Evolutionary conservation across 1,140 invertebrate species (phyloP), one percentile per base, ranked within the genome.

Genomic region (Ooceraea biroi): DNA sequence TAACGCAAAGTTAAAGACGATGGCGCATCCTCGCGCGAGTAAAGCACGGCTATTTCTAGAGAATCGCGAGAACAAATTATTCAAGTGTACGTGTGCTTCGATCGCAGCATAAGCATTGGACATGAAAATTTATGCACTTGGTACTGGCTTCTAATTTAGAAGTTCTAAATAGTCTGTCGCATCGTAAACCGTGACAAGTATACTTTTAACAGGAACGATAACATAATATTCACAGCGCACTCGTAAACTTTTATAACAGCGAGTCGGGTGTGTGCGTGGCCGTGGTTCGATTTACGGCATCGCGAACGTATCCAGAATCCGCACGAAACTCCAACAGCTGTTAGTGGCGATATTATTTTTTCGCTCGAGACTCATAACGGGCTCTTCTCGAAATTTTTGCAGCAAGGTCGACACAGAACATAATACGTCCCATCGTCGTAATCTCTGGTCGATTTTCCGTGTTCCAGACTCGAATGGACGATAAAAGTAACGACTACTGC

Each of bases 401-500:
- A 46, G 50, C 76, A 58, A 57, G 17, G 17, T 71, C 50, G 44
- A 57, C 36, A 19, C 36, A 19, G 44, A 57, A 69, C 65, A 65
- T 69, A 36, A 19, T 57, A 46, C 50, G 58, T 80, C 44, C 52
- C 57, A 27, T 48, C 48, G 68, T 86, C 73, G 82, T 88, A 87
- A 88, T 88, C 85, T 82, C 60, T 52, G 46, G 61, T 44, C 85
- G 73, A 61, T 78, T 84, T 36, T 80, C 68, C 83, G 86, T 85
- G 86, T 85, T 82, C 71, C 76, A 30, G 76, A 57, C 74, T 85
- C 82, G 58, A 74, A 65, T 50, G 55, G 76, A 48, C 82, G 69
- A 87, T 87, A 87, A 88, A 88, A 88, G 86, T 85, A 88, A 88
- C 69, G 74, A 85, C 57, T 57, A 58, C 4, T 55, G 63, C 55